A percentile compares a stretch with the other conserved stretches of the same genome.
These are phyloP conservation scores for Periophthalmodon schlosseri DNA, from an alignment of 2,113 vertebrate species.

Conservation along the genomic window DNA sequence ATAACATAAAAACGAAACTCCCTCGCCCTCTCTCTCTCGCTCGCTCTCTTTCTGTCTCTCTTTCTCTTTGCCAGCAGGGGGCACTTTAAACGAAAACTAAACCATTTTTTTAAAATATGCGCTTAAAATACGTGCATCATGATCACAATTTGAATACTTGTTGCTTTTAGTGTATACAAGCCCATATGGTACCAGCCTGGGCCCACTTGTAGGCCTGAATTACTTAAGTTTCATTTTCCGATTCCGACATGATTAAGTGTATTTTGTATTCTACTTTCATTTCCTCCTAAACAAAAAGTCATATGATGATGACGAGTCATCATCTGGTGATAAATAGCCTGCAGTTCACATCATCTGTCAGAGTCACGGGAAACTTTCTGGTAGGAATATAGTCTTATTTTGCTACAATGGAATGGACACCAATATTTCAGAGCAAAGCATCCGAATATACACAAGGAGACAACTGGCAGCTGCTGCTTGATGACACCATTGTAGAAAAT, in stretches of 20 bases:
- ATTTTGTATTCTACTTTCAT: neutral
- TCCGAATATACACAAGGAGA: constrained; percentile 11
- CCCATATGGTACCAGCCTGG: too few relatives aligned
- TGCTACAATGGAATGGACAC: constrained; percentile 52
- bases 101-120: too few relatives aligned
- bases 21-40: too few relatives aligned
- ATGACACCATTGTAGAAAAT: constrained; percentile 25
- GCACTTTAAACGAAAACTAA: too few relatives aligned
- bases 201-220: neutral
- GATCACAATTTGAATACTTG: too few relatives aligned
- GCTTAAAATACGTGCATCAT: too few relatives aligned
- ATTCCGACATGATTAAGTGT: too few relatives aligned
- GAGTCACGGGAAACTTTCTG: neutral
- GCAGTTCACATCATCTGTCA: constrained; percentile 27
- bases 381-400: neutral
- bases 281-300: constrained; percentile 3
- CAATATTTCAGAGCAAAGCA: constrained; percentile 32
- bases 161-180: too few relatives aligned
- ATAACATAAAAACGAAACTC: too few relatives aligned
- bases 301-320: constrained; percentile 3
- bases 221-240: too few relatives aligned
- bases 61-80: too few relatives aligned
- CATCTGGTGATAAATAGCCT: neutral
- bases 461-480: constrained; percentile 62
- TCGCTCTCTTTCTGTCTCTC: too few relatives aligned